phyloP scores from a whole-genome alignment of 2,888 invertebrate species.

The Anagyrus pseudococci region DNA sequence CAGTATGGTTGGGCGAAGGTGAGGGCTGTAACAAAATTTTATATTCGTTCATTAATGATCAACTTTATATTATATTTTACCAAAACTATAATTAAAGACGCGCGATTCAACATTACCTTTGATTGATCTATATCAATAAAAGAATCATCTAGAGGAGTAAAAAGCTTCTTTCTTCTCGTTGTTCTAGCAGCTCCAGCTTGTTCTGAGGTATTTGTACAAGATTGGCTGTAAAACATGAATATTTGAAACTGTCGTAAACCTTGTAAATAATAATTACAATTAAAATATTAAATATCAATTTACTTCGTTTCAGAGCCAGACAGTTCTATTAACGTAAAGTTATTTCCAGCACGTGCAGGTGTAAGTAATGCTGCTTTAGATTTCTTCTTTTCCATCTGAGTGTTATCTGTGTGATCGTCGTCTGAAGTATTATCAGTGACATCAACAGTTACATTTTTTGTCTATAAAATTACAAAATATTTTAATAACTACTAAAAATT shows the following conservation, averaged over 20 bases:
- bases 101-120: slow-evolving; percentile 44
- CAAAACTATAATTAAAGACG: slow-evolving; percentile 1
- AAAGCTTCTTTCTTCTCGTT: slow-evolving; percentile 50
- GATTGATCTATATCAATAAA: slow-evolving; percentile 47
- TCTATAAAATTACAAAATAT: slow-evolving; percentile 8
- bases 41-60: not conserved
- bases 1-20: slow-evolving; percentile 3
- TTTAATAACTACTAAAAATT: slow-evolving; percentile 1
- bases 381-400: slow-evolving; percentile 26
- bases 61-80: slow-evolving; percentile 2
- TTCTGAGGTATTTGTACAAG: slow-evolving; percentile 16
- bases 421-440: slow-evolving; percentile 41
- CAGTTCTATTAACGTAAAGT: slow-evolving; percentile 47
- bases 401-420: slow-evolving; percentile 39
- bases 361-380: slow-evolving; percentile 23
- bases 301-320: slow-evolving; percentile 53
- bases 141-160: slow-evolving; percentile 43
- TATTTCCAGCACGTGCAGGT: slow-evolving; percentile 35
- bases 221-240: too few relatives aligned
- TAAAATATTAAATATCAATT: too few relatives aligned
- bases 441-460: slow-evolving; percentile 9
- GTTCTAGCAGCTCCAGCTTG: slow-evolving; percentile 38
- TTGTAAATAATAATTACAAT: too few relatives aligned
- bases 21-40: slow-evolving; percentile 14
- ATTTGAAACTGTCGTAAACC: too few relatives aligned